Evolutionary conservation across 2,888 invertebrate genomes (phyloP), one percentile per base, ranked within the genome.

Genomic region (Drosophila flavopinicola): DNA sequence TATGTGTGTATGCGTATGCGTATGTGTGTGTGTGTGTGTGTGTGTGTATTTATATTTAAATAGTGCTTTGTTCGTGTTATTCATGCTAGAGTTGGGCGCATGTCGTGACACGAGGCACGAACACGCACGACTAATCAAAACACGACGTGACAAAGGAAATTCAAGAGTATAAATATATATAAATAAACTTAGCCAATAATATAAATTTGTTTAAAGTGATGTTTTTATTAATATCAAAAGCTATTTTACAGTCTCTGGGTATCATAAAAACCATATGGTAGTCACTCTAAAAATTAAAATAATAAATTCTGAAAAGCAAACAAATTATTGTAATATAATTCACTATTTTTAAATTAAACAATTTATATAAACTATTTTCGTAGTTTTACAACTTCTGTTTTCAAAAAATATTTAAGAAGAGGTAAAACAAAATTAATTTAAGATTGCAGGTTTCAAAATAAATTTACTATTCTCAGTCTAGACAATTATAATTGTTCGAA

Each of bases 1-100:
- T 54, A 9, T 61, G 25, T 67, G n/a, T 38, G 37, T 42, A 24
- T 59, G 32, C 32, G 37, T 58, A 27, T 27, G 35, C 49, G 11
- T 49, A 48, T 53, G 48, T 45, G 30, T 33, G 15, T 20, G n/a
- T 30, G 23, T 51, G 44, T 45, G 32, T 61, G 45, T 25, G 41
- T 37, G 29, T 20, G 17, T 30, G 17, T 17, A 29, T 29, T 30
- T 17, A 9, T 44, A 9, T 44, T 13, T 37, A 20, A 6, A 37
- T 10, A 17, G 35, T 37, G 35, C 20, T 37, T 37, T 41, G 25
- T 41, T 13, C 27, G 13, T 41, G 6, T 41, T 41, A 25, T 25
- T 48, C 9, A 17, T 38, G 11, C 17, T 38, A 38, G 38, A 27
- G 38, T 10, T 44, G 30, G 44, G 11, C 30, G 9, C 20, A 30